Evolutionary conservation across 2,797 vertebrate species (phyloP).

Genomic region (Peromyscus nudipes): DNA sequence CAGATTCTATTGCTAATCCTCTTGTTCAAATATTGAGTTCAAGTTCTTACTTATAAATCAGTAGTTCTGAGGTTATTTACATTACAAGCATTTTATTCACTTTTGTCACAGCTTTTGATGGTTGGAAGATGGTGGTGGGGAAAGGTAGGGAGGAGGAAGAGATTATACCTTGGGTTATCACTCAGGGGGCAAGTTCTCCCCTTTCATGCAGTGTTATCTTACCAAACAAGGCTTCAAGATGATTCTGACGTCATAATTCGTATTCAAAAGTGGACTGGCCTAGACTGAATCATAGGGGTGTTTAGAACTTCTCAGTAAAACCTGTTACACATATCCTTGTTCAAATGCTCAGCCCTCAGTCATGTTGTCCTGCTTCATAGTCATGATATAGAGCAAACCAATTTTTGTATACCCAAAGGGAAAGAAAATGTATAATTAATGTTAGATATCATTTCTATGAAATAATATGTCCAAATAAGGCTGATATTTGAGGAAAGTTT

Average conservation of each 20-base stretch:
- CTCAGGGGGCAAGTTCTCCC: background rate
- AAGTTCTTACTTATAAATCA: background rate
- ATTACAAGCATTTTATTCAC: background rate
- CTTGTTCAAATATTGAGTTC: background rate
- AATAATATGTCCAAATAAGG: background rate
- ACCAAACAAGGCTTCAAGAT: background rate
- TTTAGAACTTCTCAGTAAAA: background rate
- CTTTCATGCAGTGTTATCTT: background rate
- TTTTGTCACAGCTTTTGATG: fast-evolving
- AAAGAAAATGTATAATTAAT: background rate
- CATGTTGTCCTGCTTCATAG: background rate
- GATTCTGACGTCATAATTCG: background rate
- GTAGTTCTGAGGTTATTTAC: background rate
- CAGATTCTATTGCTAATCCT: background rate
- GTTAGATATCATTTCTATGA: background rate
- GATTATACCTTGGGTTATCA: background rate
- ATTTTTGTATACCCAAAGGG: background rate
- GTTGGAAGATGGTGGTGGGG: background rate
- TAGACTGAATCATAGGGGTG: background rate
- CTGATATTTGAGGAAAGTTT: background rate
- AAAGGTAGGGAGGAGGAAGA: too few relatives aligned
- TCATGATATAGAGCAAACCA: background rate
- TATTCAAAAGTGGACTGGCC: background rate
- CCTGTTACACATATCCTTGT: background rate
- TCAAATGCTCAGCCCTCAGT: background rate